A percentile compares a stretch with the other conserved stretches of the same genome.
Conservation (phyloP, 2,113 vertebrate genomes). For the Solea solea region DNA sequence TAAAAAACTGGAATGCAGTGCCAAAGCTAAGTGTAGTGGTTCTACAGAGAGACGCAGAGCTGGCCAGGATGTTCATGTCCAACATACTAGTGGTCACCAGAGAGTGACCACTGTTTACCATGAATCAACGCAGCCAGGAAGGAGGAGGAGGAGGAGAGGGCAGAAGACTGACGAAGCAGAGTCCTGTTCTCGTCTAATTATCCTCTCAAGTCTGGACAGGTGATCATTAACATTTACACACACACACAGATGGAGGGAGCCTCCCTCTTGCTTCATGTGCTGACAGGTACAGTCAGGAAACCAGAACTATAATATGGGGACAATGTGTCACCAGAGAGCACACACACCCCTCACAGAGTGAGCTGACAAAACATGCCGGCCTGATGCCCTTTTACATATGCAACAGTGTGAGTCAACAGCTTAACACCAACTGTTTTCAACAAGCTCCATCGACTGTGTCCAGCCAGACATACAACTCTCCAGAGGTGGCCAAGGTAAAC, state of each 20-base stretch:
- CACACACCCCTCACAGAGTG: conserved; percentile 33
- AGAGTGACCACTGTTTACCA: background rate
- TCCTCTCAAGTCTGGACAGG: conserved; percentile 68
- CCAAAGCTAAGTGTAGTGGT: background rate
- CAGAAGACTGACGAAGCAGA: conserved; percentile 8
- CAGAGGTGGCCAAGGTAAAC: conserved; percentile 41
- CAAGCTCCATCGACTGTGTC: background rate
- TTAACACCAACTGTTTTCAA: conserved; percentile 39
- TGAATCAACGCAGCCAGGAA: background rate
- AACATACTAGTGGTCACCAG: background rate
- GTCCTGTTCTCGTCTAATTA: conserved; percentile 49
- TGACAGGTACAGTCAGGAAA: conserved; percentile 54
- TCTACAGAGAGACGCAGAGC: background rate
- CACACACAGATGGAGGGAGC: conserved; percentile 15
- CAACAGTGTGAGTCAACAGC: conserved; percentile 51
- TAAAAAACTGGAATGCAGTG: background rate
- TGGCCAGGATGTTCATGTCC: background rate
- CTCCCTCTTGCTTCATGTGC: conserved; percentile 55
- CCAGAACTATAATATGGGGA: conserved; percentile 27
- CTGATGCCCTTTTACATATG: conserved; percentile 29
- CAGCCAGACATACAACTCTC: conserved; percentile 12
- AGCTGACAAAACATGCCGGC: conserved; percentile 34
- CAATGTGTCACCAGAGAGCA: background rate
- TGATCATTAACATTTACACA: conserved; percentile 59
- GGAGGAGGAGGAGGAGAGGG: background rate